phyloP scores from a whole-genome alignment of 2,113 vertebrate species.

The Nanorana parkeri region DNA sequence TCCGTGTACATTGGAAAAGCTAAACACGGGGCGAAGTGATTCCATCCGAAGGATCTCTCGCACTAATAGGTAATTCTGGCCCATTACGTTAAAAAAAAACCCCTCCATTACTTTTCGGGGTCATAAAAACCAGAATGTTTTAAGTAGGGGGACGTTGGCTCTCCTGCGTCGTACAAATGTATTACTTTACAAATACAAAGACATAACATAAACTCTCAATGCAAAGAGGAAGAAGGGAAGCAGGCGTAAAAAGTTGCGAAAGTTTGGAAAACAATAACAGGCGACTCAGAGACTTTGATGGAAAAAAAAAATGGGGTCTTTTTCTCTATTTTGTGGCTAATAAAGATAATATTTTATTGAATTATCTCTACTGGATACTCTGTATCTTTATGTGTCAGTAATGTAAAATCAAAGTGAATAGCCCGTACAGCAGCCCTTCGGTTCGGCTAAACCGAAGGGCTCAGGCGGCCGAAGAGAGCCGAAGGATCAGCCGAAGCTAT shows the following conservation, averaged over 20 bases:
- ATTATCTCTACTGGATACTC: too few relatives aligned
- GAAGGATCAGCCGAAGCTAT: too few relatives aligned
- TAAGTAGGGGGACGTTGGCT: neutral
- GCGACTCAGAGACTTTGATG: too few relatives aligned
- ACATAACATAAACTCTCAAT: neutral
- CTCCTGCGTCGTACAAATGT: neutral
- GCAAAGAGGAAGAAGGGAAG: neutral
- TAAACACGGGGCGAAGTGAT: slow-evolving; percentile 20
- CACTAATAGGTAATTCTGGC: neutral
- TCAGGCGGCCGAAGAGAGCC: too few relatives aligned
- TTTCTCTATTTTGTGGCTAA: too few relatives aligned
- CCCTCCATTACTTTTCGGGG: slow-evolving; percentile 1
- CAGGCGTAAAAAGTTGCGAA: neutral
- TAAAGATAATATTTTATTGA: too few relatives aligned
- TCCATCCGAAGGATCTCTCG: neutral
- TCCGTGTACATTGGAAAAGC: slow-evolving; percentile 19
- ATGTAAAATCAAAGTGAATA: too few relatives aligned
- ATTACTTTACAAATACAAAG: slow-evolving; percentile 27
- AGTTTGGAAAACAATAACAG: too few relatives aligned
- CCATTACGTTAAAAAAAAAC: slow-evolving; percentile 5
- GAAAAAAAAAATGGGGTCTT: too few relatives aligned
- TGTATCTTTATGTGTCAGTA: too few relatives aligned
- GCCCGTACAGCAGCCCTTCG: too few relatives aligned
- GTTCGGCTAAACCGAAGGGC: too few relatives aligned
- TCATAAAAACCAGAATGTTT: slow-evolving; percentile 4